Base-by-base conservation (phyloP, 37 sponge, comb jelly and placozoan genomes). In the Aplysina aerophoba region DNA sequence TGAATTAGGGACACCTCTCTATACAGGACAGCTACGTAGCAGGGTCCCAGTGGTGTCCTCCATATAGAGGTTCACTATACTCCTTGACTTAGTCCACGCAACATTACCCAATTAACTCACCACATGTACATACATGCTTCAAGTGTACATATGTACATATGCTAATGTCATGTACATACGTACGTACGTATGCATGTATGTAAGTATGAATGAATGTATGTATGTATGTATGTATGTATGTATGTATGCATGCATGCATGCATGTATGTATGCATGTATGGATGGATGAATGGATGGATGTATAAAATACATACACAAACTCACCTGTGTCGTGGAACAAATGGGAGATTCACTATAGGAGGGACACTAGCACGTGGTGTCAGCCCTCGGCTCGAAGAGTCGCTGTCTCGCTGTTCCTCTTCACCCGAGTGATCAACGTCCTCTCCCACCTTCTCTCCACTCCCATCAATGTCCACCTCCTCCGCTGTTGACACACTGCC, bases 311-410 rank as follows among this genome's bases (percentile, higher is more conserved):
- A 37, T 5, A 71, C 2, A 75, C 25, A 41, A 37, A 81, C 88
- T 90, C 58, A 94, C 94, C 92, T 88, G 84, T 91, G 91, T 39
- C 91, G 87, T 65, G 94, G 92, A 30, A 94, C 85, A 55, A 89
- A 94, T 54, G 94, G 94, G 34, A 94, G 79, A 33, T 94, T 94
- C 35, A 94, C 94, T 31, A 94, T 87, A 2, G 94, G 94, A 16
- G 81, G 83, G 27, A 65, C 67, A 2, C 56, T 71, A 77, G 81
- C 58, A 17, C 61, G 79, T 63, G 81, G 83, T 83, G 77, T 83
- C 44, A 50, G 13, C 2, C 25, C 78, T 53, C 25, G 37, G 22
- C 83, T 88, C 59, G 87, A 64, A 35, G 44, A 73, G 67, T 60
- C 33, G 55, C 39, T 54, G 62, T 88, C 55, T 25, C 55, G 73